A percentile compares a stretch with the other conserved stretches of the same genome.
These are phyloP conservation scores for Apis cerana DNA, from an alignment of 1,140 invertebrate genomes.

Conservation along the genomic window DNA sequence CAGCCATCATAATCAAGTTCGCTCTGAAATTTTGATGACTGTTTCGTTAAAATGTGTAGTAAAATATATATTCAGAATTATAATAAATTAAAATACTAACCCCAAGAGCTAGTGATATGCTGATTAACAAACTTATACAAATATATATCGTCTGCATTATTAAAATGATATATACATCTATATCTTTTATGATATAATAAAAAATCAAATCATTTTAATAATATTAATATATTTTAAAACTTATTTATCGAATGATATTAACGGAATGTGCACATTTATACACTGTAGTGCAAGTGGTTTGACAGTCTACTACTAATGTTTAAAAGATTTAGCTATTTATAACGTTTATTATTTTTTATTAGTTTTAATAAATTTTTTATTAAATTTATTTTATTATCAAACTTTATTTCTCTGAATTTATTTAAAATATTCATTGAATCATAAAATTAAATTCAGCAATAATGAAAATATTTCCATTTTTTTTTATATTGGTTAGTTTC, in stretches of 20 bases:
- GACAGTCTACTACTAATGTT: not conserved
- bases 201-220: conserved; percentile 29
- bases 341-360: not conserved
- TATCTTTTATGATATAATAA: not conserved
- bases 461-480: not conserved
- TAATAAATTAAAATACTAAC: conserved; percentile 46
- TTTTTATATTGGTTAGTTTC: not conserved
- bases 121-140: conserved; percentile 42
- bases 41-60: not conserved
- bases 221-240: not conserved
- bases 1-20: conserved; percentile 82
- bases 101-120: conserved; percentile 42
- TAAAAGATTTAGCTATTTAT: not conserved
- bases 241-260: conserved; percentile 24
- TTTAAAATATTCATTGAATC: conserved; percentile 1
- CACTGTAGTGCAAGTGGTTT: not conserved
- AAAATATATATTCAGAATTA: not conserved
- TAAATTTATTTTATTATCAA: not conserved
- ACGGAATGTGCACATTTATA: not conserved
- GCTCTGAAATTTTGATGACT: conserved; percentile 60
- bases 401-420: not conserved
- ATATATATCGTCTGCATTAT: conserved; percentile 59
- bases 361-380: not conserved
- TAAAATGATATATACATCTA: not conserved
- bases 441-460: not conserved